Conservation (phyloP, 1,140 invertebrate species). For the Eriocheir sinensis region DNA sequence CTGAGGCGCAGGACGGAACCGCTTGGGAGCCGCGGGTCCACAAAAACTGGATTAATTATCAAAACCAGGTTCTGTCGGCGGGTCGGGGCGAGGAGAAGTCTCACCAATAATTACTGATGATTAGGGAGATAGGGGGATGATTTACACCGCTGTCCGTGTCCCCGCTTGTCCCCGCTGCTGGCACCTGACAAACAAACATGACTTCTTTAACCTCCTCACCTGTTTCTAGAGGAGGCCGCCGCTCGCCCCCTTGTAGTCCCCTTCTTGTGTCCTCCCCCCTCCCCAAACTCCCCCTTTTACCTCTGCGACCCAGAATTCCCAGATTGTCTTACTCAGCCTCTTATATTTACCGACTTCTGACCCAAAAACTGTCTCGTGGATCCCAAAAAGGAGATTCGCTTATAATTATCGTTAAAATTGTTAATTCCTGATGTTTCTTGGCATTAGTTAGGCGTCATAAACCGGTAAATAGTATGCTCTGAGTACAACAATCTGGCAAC, state of each 20-base stretch:
- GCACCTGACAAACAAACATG: constrained; percentile 41
- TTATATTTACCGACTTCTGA: too few relatives aligned
- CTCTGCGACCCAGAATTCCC: too few relatives aligned
- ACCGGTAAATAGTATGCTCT: too few relatives aligned
- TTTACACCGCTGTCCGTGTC: constrained; percentile 27
- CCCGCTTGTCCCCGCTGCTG: neutral
- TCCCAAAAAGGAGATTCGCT: too few relatives aligned
- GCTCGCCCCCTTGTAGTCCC: neutral
- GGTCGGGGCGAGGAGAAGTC: constrained; percentile 43
- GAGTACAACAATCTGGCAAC: too few relatives aligned
- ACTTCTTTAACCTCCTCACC: neutral
- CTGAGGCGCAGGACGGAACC: neutral
- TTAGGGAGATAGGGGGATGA: constrained; percentile 54
- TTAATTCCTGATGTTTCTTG: too few relatives aligned
- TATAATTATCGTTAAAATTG: too few relatives aligned
- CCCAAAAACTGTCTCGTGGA: too few relatives aligned
- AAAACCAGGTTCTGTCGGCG: neutral
- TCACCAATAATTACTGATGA: constrained; percentile 57
- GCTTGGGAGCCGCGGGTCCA: neutral
- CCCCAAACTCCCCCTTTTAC: too few relatives aligned
- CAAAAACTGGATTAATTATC: constrained; percentile 65
- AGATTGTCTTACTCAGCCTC: neutral
- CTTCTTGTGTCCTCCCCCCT: neutral
- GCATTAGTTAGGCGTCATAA: too few relatives aligned
- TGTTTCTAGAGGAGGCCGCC: neutral